Evolutionary conservation across 2,888 invertebrate genomes (phyloP), one percentile per base, ranked within the genome.

Genomic region (Cosmia trapezina): DNA sequence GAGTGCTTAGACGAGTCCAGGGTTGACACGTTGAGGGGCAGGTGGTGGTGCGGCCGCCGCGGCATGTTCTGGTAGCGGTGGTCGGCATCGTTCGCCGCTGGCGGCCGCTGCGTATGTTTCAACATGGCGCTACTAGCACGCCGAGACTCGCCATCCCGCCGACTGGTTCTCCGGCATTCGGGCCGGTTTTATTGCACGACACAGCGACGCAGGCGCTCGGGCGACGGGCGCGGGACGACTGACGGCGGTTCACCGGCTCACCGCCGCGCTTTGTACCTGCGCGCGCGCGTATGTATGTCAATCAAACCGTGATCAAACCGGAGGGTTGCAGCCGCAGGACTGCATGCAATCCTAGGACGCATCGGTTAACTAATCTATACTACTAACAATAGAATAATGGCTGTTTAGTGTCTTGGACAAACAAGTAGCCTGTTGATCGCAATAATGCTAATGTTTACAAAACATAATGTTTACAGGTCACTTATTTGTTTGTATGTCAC

Each of bases 81-180:
- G 89, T 96, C 96, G 90, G 93, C 95, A 95, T 95, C 95, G 91
- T 91, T 94, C 86, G 94, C 95, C 94, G 95, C 93, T 91, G 95
- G 95, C 95, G 95, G 95, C 95, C 96, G 95, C 95, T 96, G 96
- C 92, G 97, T 97, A 96, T 97, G 97, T 95, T 97, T 97, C 97
- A 97, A 97, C 97, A 97, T 97, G 94, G 92, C 95, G 94, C 89
- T 89, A 89, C 91, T 92, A 93, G 93, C 91, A 92, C 93, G 91
- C 93, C 90, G 91, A 87, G 88, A 90, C 91, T 91, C 91, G 93
- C 94, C 95, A 95, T 95, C 92, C 90, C 92, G 92, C 91, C 93
- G 94, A 93, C 93, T 92, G 93, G 93, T 92, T 92, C 87, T 87
- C 91, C 91, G 91, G 91, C 95, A 95, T 95, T 88, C 91, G 90